Evolutionary conservation across 1,140 invertebrate species (phyloP).

Genomic region (Nephila pilipes): DNA sequence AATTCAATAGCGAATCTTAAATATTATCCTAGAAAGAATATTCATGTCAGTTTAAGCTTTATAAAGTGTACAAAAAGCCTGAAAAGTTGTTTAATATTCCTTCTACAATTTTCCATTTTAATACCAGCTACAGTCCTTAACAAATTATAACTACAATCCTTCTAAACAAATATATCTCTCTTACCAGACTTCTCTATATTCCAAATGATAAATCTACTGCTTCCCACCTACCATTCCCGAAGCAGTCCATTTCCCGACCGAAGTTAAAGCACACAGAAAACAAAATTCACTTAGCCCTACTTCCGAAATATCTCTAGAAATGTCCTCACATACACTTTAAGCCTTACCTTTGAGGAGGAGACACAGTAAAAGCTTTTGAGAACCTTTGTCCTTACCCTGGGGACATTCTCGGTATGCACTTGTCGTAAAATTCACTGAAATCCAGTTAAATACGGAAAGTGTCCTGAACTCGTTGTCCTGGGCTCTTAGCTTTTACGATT

Average conservation of each 20-base stretch:
- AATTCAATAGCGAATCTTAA: too few relatives aligned
- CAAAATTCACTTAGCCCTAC: background rate
- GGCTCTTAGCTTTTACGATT: slow-evolving; percentile 36
- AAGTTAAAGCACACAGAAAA: background rate
- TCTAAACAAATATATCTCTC: background rate
- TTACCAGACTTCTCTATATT: background rate
- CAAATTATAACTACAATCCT: background rate
- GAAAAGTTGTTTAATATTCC: background rate
- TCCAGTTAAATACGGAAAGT: slow-evolving; percentile 28
- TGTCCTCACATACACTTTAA: background rate
- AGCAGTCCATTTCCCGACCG: background rate
- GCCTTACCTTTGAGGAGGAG: background rate
- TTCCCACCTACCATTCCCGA: background rate
- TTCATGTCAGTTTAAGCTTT: too few relatives aligned
- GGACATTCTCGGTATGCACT: background rate
- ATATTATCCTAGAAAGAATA: too few relatives aligned
- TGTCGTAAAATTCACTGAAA: slow-evolving; percentile 20
- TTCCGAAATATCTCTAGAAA: background rate
- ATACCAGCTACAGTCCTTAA: too few relatives aligned
- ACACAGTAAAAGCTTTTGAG: background rate
- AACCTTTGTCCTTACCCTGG: slow-evolving; percentile 21
- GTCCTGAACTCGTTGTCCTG: background rate
- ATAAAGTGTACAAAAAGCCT: background rate
- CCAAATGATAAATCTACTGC: background rate
- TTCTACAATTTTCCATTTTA: background rate